Evolutionary conservation across 1,140 invertebrate genomes (phyloP), one percentile per base, ranked within the genome.

Genomic region (Ylistrum balloti): DNA sequence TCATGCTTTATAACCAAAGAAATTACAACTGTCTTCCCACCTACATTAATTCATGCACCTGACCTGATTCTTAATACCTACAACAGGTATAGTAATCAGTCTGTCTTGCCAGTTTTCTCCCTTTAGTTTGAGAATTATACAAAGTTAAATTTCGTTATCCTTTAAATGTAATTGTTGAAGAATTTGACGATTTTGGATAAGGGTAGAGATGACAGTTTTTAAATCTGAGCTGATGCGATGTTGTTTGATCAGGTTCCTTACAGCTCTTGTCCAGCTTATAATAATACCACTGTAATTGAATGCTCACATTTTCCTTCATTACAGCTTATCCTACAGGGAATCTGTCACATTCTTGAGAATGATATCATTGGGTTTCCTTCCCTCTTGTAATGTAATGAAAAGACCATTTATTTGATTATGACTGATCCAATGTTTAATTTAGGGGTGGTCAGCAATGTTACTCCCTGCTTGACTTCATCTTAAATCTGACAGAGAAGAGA

Each of bases 401-500:
- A 74, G 56, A 74, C 56, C 56, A 74, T 74, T 28, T 74, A 74
- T 74, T 74, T 74, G 56, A 74, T 74, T 74, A 74, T 74, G 56
- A 74, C 56, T 28, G n/a, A 28, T 28, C 56, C 56, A n/a, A n/a
- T 74, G 22, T n/a, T 74, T 74, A 28, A 74, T 28, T 74, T 74
- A 1, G 56, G 56, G 56, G 56, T 28, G 56, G 56, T 74, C 56
- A 74, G n/a, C 22, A 11, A 74, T 74, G 22, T 74, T 74, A 74
- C 56, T 74, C 56, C n/a, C 28, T 74, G 56, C 56, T 74, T 74
- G 56, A 74, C 56, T 74, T 74, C 56, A 74, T 74, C 56, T 74
- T n/a, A 74, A 74, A 74, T 74, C 56, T 74, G 56, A 74, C 56
- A 74, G 9, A 74, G 56, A 28, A 5, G 56, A 74, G 56, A 74